A percentile compares a stretch with the other conserved stretches of the same genome.
phyloP scores from a whole-genome alignment of 1,140 invertebrate genomes.

The Galleria mellonella region DNA sequence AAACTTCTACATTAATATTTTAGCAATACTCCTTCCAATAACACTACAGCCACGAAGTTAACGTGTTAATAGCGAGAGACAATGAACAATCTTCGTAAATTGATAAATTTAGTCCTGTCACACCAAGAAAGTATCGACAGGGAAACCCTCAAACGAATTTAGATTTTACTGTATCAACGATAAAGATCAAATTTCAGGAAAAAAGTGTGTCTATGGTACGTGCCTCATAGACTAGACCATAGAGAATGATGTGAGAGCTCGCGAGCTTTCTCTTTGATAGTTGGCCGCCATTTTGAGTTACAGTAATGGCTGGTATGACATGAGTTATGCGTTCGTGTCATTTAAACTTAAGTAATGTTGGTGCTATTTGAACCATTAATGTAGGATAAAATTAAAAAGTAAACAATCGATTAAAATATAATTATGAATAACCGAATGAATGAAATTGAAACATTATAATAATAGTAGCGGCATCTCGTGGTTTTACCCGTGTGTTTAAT shows the following conservation, averaged over 20 bases:
- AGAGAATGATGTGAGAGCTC: constrained; percentile 70
- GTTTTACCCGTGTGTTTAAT: too few species aligned
- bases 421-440: too few species aligned
- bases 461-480: too few species aligned
- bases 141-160: constrained; percentile 18
- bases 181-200: constrained; percentile 15
- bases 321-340: constrained; percentile 66
- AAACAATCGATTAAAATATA: too few species aligned
- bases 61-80: constrained; percentile 64
- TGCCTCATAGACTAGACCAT: constrained; percentile 51
- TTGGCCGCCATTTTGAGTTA: constrained; percentile 70
- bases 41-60: constrained; percentile 38
- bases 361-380: constrained; percentile 51
- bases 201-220: constrained; percentile 23
- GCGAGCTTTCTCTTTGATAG: constrained; percentile 70
- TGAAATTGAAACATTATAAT: too few species aligned
- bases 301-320: constrained; percentile 61
- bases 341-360: constrained; percentile 59
- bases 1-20: constrained; percentile 53
- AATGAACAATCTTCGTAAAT: constrained; percentile 64
- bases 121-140: constrained; percentile 24
- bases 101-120: constrained; percentile 65
- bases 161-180: constrained; percentile 5
- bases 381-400: constrained; percentile 28
- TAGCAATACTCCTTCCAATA: constrained; percentile 24